A percentile compares a stretch with the other conserved stretches of the same genome.
Evolutionary conservation across 2,888 invertebrate species (phyloP).

Genomic region (Drosophila nigritarsus): DNA sequence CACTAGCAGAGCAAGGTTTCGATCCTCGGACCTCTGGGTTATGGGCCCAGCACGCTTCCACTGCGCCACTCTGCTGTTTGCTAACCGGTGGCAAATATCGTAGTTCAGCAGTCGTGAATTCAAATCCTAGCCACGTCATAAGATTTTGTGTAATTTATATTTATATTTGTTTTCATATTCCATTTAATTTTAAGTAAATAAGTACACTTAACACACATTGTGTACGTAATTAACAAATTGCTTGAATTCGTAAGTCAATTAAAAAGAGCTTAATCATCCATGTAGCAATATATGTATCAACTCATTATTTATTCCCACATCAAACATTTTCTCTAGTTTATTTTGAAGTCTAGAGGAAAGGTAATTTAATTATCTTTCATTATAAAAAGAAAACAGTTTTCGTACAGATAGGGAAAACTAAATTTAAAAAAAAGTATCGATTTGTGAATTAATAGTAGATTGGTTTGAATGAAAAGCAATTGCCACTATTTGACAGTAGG

Average conservation of each 20-base stretch:
- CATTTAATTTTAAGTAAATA: background rate
- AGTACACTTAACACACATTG: background rate
- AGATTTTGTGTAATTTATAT: background rate
- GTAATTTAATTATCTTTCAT: background rate
- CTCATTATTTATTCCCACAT: too few species aligned
- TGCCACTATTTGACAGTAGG: background rate
- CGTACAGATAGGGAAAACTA: background rate
- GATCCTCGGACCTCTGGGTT: slow-evolving; percentile 67
- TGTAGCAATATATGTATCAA: background rate
- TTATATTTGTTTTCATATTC: too few species aligned
- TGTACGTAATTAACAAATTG: background rate
- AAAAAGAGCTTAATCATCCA: too few species aligned
- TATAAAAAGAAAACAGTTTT: background rate
- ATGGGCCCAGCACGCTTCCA: slow-evolving; percentile 67
- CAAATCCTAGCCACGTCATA: background rate
- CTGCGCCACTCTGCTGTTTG: slow-evolving; percentile 63
- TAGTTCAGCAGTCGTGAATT: background rate
- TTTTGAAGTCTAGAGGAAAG: background rate
- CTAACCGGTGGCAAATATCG: background rate
- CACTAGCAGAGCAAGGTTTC: slow-evolving; percentile 63
- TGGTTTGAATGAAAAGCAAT: background rate
- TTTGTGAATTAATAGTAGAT: background rate
- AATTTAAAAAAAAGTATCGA: accelerated
- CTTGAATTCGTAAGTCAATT: background rate
- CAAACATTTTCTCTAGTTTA: background rate